Conservation (phyloP, 2,888 invertebrate species). For the Drosophila fulvimacula region DNA sequence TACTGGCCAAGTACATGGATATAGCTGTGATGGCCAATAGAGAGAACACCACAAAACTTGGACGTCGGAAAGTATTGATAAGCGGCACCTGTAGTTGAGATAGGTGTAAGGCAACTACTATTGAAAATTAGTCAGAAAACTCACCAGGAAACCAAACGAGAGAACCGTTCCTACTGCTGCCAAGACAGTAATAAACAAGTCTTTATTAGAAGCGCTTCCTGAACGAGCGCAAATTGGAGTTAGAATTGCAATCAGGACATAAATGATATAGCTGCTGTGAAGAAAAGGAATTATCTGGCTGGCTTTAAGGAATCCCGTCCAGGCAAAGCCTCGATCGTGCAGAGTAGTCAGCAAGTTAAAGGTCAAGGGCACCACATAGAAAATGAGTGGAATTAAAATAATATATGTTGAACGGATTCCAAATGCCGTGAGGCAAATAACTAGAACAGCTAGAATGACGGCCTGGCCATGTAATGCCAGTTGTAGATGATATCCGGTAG, state of each 20-base stretch:
- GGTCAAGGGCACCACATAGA: conserved; percentile 70
- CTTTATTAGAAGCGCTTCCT: conserved; percentile 85
- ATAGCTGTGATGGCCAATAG: conserved; percentile 29
- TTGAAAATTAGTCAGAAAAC: neutral
- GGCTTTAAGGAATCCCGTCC: conserved; percentile 79
- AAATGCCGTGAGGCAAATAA: conserved; percentile 57
- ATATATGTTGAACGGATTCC: conserved; percentile 79
- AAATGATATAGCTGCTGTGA: conserved; percentile 85
- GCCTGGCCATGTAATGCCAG: conserved; percentile 81
- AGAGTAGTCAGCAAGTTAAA: conserved; percentile 77
- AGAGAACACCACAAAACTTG: conserved; percentile 27
- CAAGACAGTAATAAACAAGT: conserved; percentile 86
- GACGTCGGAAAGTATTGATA: conserved; percentile 48
- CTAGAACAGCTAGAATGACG: conserved; percentile 68
- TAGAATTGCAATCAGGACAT: conserved; percentile 85
- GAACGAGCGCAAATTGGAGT: conserved; percentile 87
- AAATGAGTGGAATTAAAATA: conserved; percentile 73
- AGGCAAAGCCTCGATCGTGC: conserved; percentile 71
- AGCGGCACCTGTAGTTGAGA: conserved; percentile 40
- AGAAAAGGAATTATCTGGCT: conserved; percentile 84
- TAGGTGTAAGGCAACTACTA: too few relatives aligned
- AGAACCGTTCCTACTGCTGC: conserved; percentile 77
- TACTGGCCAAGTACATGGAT: conserved; percentile 43
- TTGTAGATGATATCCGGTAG: conserved; percentile 71
- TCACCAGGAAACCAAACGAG: conserved; percentile 82